A percentile compares a stretch with the other conserved stretches of the same genome.
Conservation (phyloP, 2,888 invertebrate genomes). For the Agrilus mali region DNA sequence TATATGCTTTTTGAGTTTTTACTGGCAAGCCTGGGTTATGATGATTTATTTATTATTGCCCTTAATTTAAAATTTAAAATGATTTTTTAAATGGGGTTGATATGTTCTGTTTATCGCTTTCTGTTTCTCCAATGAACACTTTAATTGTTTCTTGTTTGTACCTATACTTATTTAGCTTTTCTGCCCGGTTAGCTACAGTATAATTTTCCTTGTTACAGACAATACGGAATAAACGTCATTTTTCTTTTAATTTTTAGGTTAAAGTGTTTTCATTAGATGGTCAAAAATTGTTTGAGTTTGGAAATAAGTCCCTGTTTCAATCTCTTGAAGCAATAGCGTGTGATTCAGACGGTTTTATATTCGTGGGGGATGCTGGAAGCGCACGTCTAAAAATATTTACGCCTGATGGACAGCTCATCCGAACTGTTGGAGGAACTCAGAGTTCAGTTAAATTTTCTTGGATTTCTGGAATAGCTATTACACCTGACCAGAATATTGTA, state of each 20-base stretch:
- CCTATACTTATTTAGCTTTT: too few relatives aligned
- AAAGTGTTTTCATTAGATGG: slow-evolving; percentile 45
- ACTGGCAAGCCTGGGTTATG: too few relatives aligned
- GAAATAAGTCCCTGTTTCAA: slow-evolving; percentile 56
- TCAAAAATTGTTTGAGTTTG: slow-evolving; percentile 47
- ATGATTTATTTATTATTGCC: too few relatives aligned
- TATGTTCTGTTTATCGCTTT: too few relatives aligned
- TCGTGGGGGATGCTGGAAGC: slow-evolving; percentile 71
- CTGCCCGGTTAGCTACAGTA: too few relatives aligned
- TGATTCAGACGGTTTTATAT: slow-evolving; percentile 58
- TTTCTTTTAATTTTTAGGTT: background rate
- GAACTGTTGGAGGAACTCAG: slow-evolving; percentile 47
- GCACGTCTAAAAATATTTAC: slow-evolving; percentile 63
- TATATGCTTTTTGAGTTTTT: too few relatives aligned
- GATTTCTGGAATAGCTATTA: slow-evolving; percentile 55
- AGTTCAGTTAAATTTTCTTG: slow-evolving; percentile 43
- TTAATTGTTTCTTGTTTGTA: too few relatives aligned
- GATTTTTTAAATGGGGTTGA: too few relatives aligned
- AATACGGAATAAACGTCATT: too few relatives aligned
- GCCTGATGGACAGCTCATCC: slow-evolving; percentile 52
- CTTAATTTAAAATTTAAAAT: too few relatives aligned
- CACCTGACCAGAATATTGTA: slow-evolving; percentile 47
- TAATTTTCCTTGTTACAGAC: too few relatives aligned
- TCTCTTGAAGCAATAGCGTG: slow-evolving; percentile 62
- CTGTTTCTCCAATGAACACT: too few relatives aligned